phyloP scores from a whole-genome alignment of 1,140 invertebrate species.

The Eumeta japonica region DNA sequence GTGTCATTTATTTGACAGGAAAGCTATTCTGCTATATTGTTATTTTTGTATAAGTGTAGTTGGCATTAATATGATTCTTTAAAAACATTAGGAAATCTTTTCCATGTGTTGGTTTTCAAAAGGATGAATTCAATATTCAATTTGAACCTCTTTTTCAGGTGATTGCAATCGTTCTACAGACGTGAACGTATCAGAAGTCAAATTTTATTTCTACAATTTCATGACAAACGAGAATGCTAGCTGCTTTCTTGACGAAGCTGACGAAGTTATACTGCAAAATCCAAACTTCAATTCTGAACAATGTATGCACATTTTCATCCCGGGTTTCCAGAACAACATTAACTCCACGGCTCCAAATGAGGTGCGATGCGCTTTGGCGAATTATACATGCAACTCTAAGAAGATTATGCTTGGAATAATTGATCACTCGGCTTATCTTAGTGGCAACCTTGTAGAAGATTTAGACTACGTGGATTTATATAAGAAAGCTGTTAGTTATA shows the following conservation, averaged over 20 bases:
- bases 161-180: background rate
- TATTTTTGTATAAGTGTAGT: too few relatives aligned
- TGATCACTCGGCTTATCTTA: background rate
- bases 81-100: too few relatives aligned
- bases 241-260: background rate
- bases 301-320: background rate
- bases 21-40: too few relatives aligned
- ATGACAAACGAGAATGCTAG: background rate
- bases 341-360: background rate
- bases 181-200: background rate
- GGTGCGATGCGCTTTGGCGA: background rate
- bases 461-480: too few relatives aligned
- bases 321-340: background rate
- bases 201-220: background rate
- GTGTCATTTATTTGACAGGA: too few relatives aligned
- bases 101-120: too few relatives aligned
- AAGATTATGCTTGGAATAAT: background rate
- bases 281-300: background rate
- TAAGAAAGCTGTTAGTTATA: too few relatives aligned
- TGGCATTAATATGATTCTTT: too few relatives aligned
- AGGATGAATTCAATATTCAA: too few relatives aligned
- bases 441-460: too few relatives aligned
- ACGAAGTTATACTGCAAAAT: background rate
- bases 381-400: background rate
- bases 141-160: too few relatives aligned